phyloP scores from a whole-genome alignment of 1,140 invertebrate genomes.

The Spodoptera litura region DNA sequence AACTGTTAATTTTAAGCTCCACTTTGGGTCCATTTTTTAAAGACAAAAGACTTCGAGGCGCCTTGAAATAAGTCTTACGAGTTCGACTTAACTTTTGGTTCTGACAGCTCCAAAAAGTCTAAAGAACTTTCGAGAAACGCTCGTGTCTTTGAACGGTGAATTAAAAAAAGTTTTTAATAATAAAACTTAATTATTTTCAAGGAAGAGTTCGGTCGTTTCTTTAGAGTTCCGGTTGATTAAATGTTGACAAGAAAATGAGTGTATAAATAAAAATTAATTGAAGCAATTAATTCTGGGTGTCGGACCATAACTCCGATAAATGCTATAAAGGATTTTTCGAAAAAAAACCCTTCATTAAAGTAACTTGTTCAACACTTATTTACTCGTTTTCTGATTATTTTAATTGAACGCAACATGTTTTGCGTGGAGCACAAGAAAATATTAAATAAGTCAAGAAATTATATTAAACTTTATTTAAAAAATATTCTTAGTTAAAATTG shows the following conservation, averaged over 20 bases:
- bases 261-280: slow-evolving; percentile 4
- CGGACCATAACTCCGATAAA: neutral
- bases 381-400: too few species aligned
- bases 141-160: slow-evolving; percentile 21
- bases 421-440: too few species aligned
- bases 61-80: slow-evolving; percentile 44
- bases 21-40: slow-evolving; percentile 41
- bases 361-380: too few species aligned
- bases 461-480: too few species aligned
- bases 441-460: too few species aligned
- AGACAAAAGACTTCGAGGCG: slow-evolving; percentile 31
- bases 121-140: slow-evolving; percentile 8
- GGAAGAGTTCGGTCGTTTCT: neutral
- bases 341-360: neutral
- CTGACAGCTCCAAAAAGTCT: slow-evolving; percentile 56
- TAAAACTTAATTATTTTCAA: slow-evolving; percentile 17
- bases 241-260: slow-evolving; percentile 3
- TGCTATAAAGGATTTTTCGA: neutral
- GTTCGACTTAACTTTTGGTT: slow-evolving; percentile 49
- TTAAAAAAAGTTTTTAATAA: slow-evolving; percentile 36
- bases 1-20: slow-evolving; percentile 49
- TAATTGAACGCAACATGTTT: too few species aligned
- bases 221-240: slow-evolving; percentile 15
- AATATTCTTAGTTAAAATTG: too few species aligned
- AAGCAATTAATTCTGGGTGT: neutral